phyloP scores from a whole-genome alignment of 1,140 invertebrate species.

The Holotrichia oblita region DNA sequence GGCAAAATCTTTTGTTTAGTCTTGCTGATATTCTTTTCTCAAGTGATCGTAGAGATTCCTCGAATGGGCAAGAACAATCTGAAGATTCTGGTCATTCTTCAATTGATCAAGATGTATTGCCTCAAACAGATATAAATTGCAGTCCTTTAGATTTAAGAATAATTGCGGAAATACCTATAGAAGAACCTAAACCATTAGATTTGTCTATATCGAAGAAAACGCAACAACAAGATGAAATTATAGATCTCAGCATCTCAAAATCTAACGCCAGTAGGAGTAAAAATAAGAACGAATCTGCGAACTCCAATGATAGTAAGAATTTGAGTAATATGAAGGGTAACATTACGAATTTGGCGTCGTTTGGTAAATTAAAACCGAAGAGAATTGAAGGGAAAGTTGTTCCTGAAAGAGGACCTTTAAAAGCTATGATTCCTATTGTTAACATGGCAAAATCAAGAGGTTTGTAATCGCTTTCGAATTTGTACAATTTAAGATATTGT shows the following conservation, averaged over 20 bases:
- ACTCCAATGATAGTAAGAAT: conserved; percentile 39
- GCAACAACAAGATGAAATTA: conserved; percentile 24
- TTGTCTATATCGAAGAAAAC: conserved; percentile 43
- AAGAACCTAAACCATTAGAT: conserved; percentile 43
- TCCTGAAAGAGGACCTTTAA: conserved; percentile 45
- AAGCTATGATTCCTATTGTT: conserved; percentile 45
- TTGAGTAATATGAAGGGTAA: conserved; percentile 24
- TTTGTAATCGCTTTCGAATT: conserved; percentile 20
- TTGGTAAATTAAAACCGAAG: conserved; percentile 45
- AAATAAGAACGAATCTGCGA: background rate
- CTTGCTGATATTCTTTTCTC: conserved; percentile 43
- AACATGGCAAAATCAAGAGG: conserved; percentile 44
- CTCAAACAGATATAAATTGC: conserved; percentile 36
- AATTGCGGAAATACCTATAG: conserved; percentile 19
- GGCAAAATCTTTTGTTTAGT: conserved; percentile 43
- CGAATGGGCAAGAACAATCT: conserved; percentile 19
- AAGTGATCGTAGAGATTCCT: conserved; percentile 4
- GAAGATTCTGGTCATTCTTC: conserved; percentile 47
- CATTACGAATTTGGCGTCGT: background rate
- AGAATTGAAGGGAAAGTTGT: conserved; percentile 39
- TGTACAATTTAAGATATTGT: background rate
- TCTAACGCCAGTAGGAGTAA: background rate
- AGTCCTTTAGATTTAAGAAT: conserved; percentile 44
- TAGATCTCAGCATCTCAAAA: background rate
- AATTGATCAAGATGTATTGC: conserved; percentile 41